Conservation (phyloP, 2,797 vertebrate species). For the Eleutherodactylus coqui region DNA sequence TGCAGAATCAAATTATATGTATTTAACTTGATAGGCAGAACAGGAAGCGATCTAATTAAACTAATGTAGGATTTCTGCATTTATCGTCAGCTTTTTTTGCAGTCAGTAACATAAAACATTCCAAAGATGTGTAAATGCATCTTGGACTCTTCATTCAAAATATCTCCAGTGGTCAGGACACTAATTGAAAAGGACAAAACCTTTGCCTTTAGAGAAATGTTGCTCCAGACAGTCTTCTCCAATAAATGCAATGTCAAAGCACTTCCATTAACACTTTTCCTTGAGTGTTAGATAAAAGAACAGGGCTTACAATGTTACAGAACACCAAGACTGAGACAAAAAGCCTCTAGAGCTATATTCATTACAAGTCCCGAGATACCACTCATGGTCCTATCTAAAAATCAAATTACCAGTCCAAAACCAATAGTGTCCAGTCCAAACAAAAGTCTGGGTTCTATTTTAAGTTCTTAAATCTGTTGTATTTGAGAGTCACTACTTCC, state of each 20-base stretch:
- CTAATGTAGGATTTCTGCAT: not conserved
- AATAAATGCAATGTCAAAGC: conserved; percentile 27
- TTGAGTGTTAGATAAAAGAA: conserved; percentile 31
- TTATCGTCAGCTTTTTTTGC: not conserved
- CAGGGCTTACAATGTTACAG: not conserved
- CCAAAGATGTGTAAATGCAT: conserved; percentile 4
- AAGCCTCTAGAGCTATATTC: not conserved
- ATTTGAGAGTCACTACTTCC: not conserved
- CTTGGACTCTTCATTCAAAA: not conserved
- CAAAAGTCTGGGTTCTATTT: not conserved
- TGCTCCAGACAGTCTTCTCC: conserved; percentile 27
- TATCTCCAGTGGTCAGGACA: not conserved
- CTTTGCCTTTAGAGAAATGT: conserved; percentile 11
- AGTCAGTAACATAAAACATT: conserved; percentile 3
- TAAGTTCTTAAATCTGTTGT: not conserved
- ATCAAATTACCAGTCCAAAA: not conserved
- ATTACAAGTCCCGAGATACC: not conserved
- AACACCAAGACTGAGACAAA: conserved; percentile 25
- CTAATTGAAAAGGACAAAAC: conserved; percentile 45
- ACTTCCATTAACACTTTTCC: conserved; percentile 29
- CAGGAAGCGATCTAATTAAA: not conserved
- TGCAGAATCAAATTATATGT: not conserved
- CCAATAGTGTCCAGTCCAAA: not conserved
- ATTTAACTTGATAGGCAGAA: not conserved
- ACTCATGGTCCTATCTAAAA: not conserved